Evolutionary conservation across 1,140 invertebrate genomes (phyloP).

Genomic region (Papilio dardanus): DNA sequence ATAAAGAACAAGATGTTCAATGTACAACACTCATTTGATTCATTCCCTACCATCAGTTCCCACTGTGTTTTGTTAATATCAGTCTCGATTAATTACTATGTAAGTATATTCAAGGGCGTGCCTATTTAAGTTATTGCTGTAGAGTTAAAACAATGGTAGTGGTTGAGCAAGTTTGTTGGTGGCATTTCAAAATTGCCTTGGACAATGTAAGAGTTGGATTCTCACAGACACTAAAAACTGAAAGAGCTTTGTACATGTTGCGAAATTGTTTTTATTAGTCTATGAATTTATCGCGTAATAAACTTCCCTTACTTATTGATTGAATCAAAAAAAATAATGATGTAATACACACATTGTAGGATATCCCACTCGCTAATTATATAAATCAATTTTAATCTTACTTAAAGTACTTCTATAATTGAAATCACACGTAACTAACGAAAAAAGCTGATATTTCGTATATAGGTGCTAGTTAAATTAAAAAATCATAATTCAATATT

Average conservation of each 20-base stretch:
- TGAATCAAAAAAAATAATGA: background rate
- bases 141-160: conserved; percentile 58
- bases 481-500: too few species aligned
- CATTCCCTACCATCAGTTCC: conserved; percentile 35
- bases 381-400: too few species aligned
- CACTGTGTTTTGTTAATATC: conserved; percentile 46
- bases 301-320: background rate
- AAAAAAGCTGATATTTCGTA: too few species aligned
- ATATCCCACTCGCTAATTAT: too few species aligned
- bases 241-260: conserved; percentile 23
- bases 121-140: conserved; percentile 51
- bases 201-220: conserved; percentile 57
- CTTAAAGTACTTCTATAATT: too few species aligned
- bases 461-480: too few species aligned
- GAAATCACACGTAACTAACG: too few species aligned
- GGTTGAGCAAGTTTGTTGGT: conserved; percentile 57
- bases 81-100: conserved; percentile 52
- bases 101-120: conserved; percentile 59
- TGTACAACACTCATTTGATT: conserved; percentile 34
- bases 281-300: background rate
- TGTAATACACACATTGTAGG: background rate
- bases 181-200: conserved; percentile 66
- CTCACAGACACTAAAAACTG: conserved; percentile 56
- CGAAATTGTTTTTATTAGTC: conserved; percentile 27
- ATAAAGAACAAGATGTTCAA: conserved; percentile 34